Evolutionary conservation across 2,888 invertebrate species (phyloP).

Genomic region (Dilophus febrilis): DNA sequence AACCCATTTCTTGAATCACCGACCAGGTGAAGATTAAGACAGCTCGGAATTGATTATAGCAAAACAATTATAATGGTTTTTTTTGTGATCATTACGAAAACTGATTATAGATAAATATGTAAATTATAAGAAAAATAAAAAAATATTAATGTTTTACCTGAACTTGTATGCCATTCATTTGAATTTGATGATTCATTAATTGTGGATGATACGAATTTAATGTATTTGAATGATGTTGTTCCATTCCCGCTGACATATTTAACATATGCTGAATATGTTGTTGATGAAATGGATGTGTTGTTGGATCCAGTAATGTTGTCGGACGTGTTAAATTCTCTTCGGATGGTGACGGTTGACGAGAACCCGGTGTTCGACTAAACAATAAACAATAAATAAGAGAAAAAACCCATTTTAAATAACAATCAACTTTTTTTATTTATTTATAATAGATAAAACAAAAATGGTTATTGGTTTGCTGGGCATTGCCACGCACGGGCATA

Average conservation of each 20-base stretch:
- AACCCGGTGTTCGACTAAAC: conserved; percentile 70
- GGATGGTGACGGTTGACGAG: conserved; percentile 82
- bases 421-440: too few relatives aligned
- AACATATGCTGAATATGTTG: conserved; percentile 35
- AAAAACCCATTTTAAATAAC: too few relatives aligned
- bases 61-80: too few relatives aligned
- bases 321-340: conserved; percentile 32
- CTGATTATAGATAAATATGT: too few relatives aligned
- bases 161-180: conserved; percentile 28
- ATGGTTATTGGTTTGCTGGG: too few relatives aligned
- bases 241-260: conserved; percentile 16
- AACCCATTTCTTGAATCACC: too few relatives aligned
- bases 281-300: conserved; percentile 21
- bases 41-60: too few relatives aligned
- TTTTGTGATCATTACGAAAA: too few relatives aligned
- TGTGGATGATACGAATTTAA: conserved; percentile 27
- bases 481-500: too few relatives aligned
- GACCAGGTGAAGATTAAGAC: too few relatives aligned
- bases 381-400: too few relatives aligned
- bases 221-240: conserved; percentile 22
- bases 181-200: conserved; percentile 29
- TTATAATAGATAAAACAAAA: too few relatives aligned
- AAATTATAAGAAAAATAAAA: conserved; percentile 3
- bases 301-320: conserved; percentile 27
- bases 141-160: conserved; percentile 20